Evolutionary conservation across 2,888 invertebrate species (phyloP).

Genomic region (Cataglyphis rosenhaueri): DNA sequence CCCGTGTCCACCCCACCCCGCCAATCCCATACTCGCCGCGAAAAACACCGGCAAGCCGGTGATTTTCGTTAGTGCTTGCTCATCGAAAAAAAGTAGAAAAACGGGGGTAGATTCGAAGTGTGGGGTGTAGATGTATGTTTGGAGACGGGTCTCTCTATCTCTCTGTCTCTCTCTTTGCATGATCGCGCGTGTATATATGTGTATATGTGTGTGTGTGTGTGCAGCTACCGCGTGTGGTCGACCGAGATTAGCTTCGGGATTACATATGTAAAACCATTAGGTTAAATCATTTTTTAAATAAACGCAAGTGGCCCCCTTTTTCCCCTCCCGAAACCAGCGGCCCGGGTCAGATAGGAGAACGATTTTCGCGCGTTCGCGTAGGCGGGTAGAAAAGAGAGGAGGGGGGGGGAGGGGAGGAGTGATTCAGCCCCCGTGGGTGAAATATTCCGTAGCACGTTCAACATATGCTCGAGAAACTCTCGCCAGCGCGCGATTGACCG

Average conservation of each 20-base stretch:
- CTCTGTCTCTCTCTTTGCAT: background rate
- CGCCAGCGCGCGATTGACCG: slow-evolving; percentile 32
- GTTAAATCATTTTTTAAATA: slow-evolving; percentile 85
- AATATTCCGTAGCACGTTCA: slow-evolving; percentile 74
- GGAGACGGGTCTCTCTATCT: slow-evolving; percentile 56
- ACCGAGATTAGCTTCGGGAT: slow-evolving; percentile 84
- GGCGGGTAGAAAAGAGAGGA: slow-evolving; percentile 21
- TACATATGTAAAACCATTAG: slow-evolving; percentile 85
- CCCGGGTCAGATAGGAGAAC: slow-evolving; percentile 67
- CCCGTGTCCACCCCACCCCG: slow-evolving; percentile 39
- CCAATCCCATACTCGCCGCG: slow-evolving; percentile 42
- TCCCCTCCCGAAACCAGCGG: slow-evolving; percentile 51
- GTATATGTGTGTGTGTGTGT: slow-evolving; percentile 51
- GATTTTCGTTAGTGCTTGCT: slow-evolving; percentile 78
- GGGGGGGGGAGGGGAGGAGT: background rate
- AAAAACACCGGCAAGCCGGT: slow-evolving; percentile 69
- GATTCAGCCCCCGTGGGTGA: slow-evolving; percentile 56
- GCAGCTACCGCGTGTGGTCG: slow-evolving; percentile 80
- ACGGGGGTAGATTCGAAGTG: slow-evolving; percentile 47
- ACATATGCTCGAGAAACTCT: slow-evolving; percentile 61
- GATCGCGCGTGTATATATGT: slow-evolving; percentile 13
- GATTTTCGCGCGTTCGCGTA: slow-evolving; percentile 48
- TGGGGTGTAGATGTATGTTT: slow-evolving; percentile 65
- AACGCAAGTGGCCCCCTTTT: slow-evolving; percentile 72
- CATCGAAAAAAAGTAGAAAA: slow-evolving; percentile 74